Evolutionary conservation across 2,113 vertebrate genomes (phyloP).

Genomic region (Vanacampus margaritifer): DNA sequence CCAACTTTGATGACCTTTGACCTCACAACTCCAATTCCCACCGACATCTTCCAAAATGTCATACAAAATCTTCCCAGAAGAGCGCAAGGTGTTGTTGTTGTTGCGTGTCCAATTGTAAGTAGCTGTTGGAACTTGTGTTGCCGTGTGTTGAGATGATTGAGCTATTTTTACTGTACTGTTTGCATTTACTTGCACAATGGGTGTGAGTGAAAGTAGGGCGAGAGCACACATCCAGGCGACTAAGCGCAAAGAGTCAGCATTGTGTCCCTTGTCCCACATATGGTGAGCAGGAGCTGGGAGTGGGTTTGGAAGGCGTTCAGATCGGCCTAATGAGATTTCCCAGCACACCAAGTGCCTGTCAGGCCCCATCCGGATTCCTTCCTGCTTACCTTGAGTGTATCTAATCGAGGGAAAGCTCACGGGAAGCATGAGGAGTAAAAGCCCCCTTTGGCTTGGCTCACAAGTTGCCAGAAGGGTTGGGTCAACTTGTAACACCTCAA

Average conservation of each 20-base stretch:
- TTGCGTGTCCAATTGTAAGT: background rate
- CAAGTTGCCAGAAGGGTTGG: constrained; percentile 32
- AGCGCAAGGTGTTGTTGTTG: background rate
- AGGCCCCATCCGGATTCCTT: constrained; percentile 72
- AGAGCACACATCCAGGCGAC: constrained; percentile 37
- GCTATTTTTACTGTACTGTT: background rate
- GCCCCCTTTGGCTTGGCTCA: constrained; percentile 55
- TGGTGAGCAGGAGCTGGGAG: constrained; percentile 71
- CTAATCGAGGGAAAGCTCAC: constrained; percentile 66
- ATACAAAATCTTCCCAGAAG: background rate
- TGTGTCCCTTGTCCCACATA: constrained; percentile 72
- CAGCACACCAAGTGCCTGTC: constrained; percentile 72
- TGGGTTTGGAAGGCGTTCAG: constrained; percentile 69
- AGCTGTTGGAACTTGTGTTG: background rate
- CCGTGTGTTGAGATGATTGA: constrained; percentile 13
- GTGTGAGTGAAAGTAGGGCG: constrained; percentile 42
- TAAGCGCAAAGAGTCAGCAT: constrained; percentile 55
- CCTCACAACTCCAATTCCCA: background rate
- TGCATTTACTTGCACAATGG: background rate
- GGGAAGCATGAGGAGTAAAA: constrained; percentile 51
- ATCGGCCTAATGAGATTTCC: constrained; percentile 74
- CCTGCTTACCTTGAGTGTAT: constrained; percentile 75
- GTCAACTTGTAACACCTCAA: constrained; percentile 33
- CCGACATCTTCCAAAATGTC: background rate
- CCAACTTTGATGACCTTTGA: background rate